Percentiles rank a stretch among this genome's conserved stretches.
Conservation (phyloP, 2,113 vertebrate species). For the Neoarius graeffei region DNA sequence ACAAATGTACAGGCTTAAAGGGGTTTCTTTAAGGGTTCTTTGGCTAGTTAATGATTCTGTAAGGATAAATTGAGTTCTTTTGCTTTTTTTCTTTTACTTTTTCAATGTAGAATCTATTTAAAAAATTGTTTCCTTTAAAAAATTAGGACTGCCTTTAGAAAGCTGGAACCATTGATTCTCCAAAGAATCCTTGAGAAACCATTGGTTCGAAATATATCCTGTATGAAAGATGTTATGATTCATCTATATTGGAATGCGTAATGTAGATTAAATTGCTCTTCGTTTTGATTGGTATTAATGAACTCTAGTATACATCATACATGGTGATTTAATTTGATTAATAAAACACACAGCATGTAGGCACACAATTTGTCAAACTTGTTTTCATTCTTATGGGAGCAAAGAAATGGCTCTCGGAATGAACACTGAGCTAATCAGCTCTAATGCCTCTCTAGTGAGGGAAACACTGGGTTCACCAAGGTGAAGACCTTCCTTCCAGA, state of each 20-base stretch:
- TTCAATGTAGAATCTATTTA: neutral
- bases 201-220: neutral
- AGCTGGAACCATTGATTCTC: neutral
- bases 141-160: neutral
- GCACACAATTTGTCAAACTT: neutral
- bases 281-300: neutral
- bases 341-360: neutral
- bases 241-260: neutral
- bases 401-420: neutral
- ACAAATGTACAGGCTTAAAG: neutral
- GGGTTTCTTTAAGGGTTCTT: neutral
- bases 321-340: neutral
- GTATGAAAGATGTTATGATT: neutral
- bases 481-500: conserved; percentile 36
- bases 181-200: neutral
- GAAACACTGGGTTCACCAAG: conserved; percentile 12
- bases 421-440: conserved; percentile 9
- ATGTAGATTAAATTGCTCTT: neutral
- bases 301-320: neutral
- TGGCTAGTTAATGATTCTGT: neutral
- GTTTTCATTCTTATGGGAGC: neutral
- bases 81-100: neutral
- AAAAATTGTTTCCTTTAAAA: neutral
- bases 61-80: neutral
- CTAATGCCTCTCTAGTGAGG: neutral